Base-by-base conservation (phyloP, 1,140 invertebrate species). In the Drosophila eugracilis region DNA sequence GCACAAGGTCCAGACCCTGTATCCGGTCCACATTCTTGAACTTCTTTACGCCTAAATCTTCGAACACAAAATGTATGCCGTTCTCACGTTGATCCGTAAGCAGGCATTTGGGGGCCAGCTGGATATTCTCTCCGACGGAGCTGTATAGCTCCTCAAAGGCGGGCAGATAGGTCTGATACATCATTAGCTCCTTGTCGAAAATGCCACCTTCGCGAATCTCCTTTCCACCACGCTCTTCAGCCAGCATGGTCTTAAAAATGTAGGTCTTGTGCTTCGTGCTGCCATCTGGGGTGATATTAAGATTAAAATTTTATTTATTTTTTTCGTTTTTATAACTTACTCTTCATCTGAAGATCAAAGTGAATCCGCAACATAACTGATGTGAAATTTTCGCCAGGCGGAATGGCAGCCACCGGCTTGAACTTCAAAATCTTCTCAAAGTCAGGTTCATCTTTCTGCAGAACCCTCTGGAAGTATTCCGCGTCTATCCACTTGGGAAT, bases 1-100 rank as follows among this genome's bases (percentile, higher is more conserved):
- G 94, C 2, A 88, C 59, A 50, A 93, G 58, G 73, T 94, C 93
- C 41, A 94, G 83, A 1, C 93, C 93, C 15, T 88, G 65, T 7
- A 92, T 78, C 19, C 94, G 92, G 78, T 93, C 85, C 1, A 92
- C 91, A 34, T 90, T 88, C 26, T 22, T 39, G 5, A 72, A 90
- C 0, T 59, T 48, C 19, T 60, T 66, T 2, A 32, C 37, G 0
- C 34, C 17, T 7, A 90, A 34, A 55, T 90, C 88, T 15, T 90
- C 88, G 30, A 90, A 80, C 14, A 90, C 77, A 4, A 83, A 89
- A 22, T 89, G 62, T 15, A 84, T 78, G 6, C 45, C 36, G 0
- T 65, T 69, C 2, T 79, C 47, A 0, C 73, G 69, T 10, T 58
- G 45, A 28, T 84, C 69, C 0, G 59, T 75, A 15, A 50, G 75